Evolutionary conservation across 2,888 invertebrate genomes (phyloP), one percentile per base, ranked within the genome.

Genomic region (Trichopoda pennipes): DNA sequence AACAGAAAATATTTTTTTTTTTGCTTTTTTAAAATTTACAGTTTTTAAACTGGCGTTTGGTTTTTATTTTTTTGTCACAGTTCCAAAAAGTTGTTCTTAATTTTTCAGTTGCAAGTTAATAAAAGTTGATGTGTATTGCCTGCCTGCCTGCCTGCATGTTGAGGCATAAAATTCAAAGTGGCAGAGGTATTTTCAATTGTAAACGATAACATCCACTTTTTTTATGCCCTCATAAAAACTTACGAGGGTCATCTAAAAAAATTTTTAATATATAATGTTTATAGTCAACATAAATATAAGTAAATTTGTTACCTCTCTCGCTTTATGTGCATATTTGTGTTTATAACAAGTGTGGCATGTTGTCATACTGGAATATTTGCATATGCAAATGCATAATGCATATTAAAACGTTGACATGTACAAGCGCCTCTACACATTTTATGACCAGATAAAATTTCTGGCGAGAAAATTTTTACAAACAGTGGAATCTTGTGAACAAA

Each of bases 301-400:
- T 1, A 38, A 38, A 12, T 38, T 44, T 44, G 1, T n/a, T 12
- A 44, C 14, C n/a, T n/a, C 1, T 58, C 66, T 66, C 75, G 75
- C 51, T 42, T 53, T 17, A 3, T 19, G 14, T 49, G 21, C 53
- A 10, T 61, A 60, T 49, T 32, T 69, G 32, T 69, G 74, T 74
- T n/a, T 55, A 78, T 42, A 49, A 64, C 77, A 69, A 74, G 81
- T 82, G 74, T 78, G 81, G 74, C 78, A 82, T 78, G 78, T 75
- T 78, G 78, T 78, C 81, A 78, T 78, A 77, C 69, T 78, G 63
- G 69, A 69, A 74, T 77, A 82, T 82, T 82, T 82, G 78, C 78
- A 82, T 78, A 70, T 78, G 64, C 81, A 78, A 75, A 75, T 69
- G 49, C 17, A 56, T 47, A 17, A 56, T 44, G 12, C 38, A 76